Base-by-base conservation (phyloP, 2,797 vertebrate species). In the Malurus splendens region DNA sequence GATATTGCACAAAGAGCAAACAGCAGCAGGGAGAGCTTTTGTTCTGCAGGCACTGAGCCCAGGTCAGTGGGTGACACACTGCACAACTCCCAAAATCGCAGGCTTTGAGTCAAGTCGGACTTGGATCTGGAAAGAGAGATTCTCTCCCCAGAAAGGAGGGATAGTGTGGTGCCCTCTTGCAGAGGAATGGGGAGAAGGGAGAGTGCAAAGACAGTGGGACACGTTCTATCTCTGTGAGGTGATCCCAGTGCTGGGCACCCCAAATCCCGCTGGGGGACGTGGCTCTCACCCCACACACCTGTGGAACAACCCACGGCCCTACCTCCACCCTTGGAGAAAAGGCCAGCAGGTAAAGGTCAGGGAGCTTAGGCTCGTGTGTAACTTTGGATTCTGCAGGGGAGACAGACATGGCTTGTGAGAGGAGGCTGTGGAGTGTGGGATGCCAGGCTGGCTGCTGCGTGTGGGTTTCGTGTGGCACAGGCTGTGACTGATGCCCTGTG, bases 401-500 rank as follows among this genome's bases (percentile, higher is more conserved):
- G 10, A 7, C 45, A 32, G 38, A 3, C 45, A 4, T 0, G 18
- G 73, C 20, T 25, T 8, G 48, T 10, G 68, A 48, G 82, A 71
- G 81, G 45, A 79, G 59, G 75, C 79, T 62, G 60, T n/a, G 14
- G 38, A 20, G 50, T 3, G 30, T 6, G 32, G 39, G 59, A 38
- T 82, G 79, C 30, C 18, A 23, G 79, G 19, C 5, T 39, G 60
- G 39, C 2, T 73, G 68, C 65, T 20, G 61, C 32, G 20, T 3
- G 14, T 2, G 7, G 65, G 54, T 76, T 59, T 86, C 61, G 80
- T n/a, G 62, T 83, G 90, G 86, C 45, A 5, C 30, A 42, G 81
- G 64, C 81, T 4, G 6, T 75, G 90, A 90, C 86, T 90, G 90
- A 95, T 92, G n/a, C 85, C 89, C 67, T 42, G 77, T 88, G 94